Percentiles rank a stretch among this genome's conserved stretches.
Conservation (phyloP, 2,113 vertebrate species). For the Cyrtonyx montezumae region DNA sequence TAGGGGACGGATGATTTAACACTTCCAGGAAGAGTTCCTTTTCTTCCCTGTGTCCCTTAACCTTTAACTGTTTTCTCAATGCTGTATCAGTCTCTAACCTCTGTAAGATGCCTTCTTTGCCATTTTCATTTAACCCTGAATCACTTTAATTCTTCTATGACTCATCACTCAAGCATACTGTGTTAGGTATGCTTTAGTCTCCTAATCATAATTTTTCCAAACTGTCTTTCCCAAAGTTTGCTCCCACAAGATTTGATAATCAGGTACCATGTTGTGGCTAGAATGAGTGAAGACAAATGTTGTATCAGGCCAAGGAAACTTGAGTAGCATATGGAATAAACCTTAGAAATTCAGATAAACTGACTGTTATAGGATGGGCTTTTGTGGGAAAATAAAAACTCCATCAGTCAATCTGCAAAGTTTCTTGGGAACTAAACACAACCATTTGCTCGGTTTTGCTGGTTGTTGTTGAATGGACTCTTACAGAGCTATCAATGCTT, state of each 20-base stretch:
- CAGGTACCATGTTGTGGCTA: neutral
- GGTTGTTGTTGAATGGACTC: neutral
- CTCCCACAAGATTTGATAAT: neutral
- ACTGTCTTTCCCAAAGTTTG: neutral
- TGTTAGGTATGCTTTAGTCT: neutral
- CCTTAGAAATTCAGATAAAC: neutral
- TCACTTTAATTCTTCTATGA: neutral
- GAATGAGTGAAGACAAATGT: neutral
- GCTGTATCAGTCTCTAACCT: neutral
- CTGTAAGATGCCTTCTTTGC: neutral
- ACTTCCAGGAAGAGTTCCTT: neutral
- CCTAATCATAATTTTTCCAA: neutral
- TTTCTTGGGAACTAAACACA: neutral
- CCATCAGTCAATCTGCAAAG: neutral
- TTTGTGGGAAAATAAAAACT: neutral
- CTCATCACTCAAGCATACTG: fast-evolving
- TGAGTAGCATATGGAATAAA: neutral
- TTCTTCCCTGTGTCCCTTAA: neutral
- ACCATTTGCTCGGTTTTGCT: neutral
- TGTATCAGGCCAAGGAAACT: neutral
- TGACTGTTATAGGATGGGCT: neutral
- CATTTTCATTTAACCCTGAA: neutral
- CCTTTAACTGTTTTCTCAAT: neutral
- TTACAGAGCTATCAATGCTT: neutral
- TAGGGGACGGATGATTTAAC: neutral